Evolutionary conservation across 2,888 invertebrate species (phyloP).

Genomic region (Podabrus alpinus): DNA sequence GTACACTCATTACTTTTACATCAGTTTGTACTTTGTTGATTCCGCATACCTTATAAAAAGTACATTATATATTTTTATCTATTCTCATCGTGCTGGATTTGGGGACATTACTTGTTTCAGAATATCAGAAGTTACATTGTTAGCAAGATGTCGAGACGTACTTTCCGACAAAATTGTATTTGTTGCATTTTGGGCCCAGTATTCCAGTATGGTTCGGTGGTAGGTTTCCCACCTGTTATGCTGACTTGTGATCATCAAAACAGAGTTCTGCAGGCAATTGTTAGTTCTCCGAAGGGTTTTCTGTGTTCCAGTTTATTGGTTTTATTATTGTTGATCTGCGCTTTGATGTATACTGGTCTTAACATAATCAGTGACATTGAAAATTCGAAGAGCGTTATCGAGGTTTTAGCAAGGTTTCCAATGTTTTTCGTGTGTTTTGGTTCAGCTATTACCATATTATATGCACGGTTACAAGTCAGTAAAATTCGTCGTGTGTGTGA

Average conservation of each 20-base stretch:
- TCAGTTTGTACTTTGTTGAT: too few relatives aligned
- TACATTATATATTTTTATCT: too few relatives aligned
- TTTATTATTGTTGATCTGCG: neutral
- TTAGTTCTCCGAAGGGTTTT: neutral
- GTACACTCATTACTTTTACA: too few relatives aligned
- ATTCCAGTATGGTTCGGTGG: neutral
- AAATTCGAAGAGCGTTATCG: neutral
- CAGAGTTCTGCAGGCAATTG: neutral
- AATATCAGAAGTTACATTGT: neutral
- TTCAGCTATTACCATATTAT: accelerated
- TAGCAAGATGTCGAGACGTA: neutral
- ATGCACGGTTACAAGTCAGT: neutral
- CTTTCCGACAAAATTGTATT: neutral
- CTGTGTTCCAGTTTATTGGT: neutral
- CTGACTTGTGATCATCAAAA: neutral
- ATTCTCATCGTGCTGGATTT: too few relatives aligned
- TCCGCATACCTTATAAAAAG: too few relatives aligned
- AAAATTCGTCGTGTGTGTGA: neutral
- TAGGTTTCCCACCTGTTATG: neutral
- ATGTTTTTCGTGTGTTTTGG: neutral
- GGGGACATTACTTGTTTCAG: too few relatives aligned
- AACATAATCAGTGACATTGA: neutral
- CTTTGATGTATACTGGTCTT: neutral
- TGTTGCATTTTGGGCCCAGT: neutral
- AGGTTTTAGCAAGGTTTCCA: neutral